Evolutionary conservation across 2,113 vertebrate species (phyloP).

Genomic region (Halcyon malimbica): DNA sequence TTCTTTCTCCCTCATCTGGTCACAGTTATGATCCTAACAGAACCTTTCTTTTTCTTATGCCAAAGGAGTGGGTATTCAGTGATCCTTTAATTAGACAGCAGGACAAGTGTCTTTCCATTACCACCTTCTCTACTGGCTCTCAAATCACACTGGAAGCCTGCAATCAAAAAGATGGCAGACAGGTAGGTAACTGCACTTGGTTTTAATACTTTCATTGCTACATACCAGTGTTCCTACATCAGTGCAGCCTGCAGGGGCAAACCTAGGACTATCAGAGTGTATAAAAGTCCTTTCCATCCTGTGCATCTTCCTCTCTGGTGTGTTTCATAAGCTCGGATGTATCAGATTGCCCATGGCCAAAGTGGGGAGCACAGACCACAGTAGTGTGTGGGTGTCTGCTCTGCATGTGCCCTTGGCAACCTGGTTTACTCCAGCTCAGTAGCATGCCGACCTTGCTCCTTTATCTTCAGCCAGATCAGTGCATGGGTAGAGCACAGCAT

Average conservation of each 20-base stretch:
- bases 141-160: slow-evolving; percentile 89
- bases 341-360: neutral
- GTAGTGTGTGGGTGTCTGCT: neutral
- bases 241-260: neutral
- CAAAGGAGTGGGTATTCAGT: slow-evolving; percentile 91
- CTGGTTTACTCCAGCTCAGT: neutral
- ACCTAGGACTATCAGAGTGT: neutral
- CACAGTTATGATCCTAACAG: neutral
- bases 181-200: slow-evolving; percentile 83
- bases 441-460: fast-evolving
- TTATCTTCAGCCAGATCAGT: neutral
- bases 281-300: neutral
- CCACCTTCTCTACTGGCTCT: slow-evolving; percentile 86
- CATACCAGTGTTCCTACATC: neutral
- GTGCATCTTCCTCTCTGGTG: neutral
- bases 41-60: neutral
- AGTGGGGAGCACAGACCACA: neutral
- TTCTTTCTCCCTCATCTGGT: neutral
- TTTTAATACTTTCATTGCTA: neutral
- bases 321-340: neutral
- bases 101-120: slow-evolving; percentile 90
- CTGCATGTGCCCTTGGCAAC: neutral
- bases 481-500: neutral
- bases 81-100: slow-evolving; percentile 93
- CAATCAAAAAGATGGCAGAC: slow-evolving; percentile 89